phyloP scores from a whole-genome alignment of 2,797 vertebrate species.

The Anguilla marmorata region DNA sequence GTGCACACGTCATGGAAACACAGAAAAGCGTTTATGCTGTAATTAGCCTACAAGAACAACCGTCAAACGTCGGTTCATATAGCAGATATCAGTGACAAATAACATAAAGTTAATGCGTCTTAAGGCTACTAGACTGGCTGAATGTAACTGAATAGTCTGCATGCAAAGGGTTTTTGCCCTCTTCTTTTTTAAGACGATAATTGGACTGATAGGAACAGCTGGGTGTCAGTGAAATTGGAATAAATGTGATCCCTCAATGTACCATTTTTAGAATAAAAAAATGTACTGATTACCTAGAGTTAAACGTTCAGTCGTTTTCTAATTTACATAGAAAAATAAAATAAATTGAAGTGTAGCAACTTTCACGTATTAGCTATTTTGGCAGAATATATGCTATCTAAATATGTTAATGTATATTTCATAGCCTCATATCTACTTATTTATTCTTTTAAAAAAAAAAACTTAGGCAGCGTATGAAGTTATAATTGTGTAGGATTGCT shows the following conservation, averaged over 20 bases:
- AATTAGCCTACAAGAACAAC: neutral
- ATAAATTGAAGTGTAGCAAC: neutral
- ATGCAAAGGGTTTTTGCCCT: neutral
- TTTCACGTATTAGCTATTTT: neutral
- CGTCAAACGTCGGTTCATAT: neutral
- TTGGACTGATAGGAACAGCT: constrained; percentile 1
- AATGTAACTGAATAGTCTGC: neutral
- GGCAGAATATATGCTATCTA: neutral
- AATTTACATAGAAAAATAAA: neutral
- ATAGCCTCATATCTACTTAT: too few relatives aligned
- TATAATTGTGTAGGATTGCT: neutral
- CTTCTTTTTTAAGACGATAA: neutral
- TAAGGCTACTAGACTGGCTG: too few relatives aligned
- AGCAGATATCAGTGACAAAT: neutral
- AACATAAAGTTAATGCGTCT: neutral
- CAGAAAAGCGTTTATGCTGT: too few relatives aligned
- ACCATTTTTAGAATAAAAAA: constrained; percentile 1
- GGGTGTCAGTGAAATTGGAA: neutral
- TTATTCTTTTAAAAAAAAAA: neutral
- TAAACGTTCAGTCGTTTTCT: neutral
- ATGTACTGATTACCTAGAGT: neutral
- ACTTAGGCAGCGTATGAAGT: neutral
- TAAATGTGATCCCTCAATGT: neutral
- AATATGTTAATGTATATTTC: too few relatives aligned
- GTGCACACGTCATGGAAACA: constrained; percentile 12